Evolutionary conservation across 2,888 invertebrate species (phyloP), one percentile per base, ranked within the genome.

Genomic region (Tenthredo distinguenda): DNA sequence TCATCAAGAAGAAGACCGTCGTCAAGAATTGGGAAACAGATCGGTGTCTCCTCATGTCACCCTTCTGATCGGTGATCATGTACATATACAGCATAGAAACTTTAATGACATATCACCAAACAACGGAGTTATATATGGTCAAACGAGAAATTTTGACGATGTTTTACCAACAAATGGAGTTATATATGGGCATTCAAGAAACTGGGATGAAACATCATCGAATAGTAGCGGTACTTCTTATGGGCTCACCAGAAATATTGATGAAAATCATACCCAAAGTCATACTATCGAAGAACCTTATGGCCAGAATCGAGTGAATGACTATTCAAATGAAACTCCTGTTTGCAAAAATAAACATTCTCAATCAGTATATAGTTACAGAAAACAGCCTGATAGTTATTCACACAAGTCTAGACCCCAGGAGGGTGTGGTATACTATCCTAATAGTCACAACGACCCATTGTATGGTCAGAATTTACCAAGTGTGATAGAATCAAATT

Each of bases 1-100:
- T 88, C 96, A 96, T 88, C 97, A 97, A 92, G 96, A 95, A 87
- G 97, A 97, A 91, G 97, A 97, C 90, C 94, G 95, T 34, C 95
- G 95, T 88, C 94, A 95, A 50, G 86, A 86, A 74, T 87, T 86
- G 55, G 87, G 85, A 43, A 89, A 87, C 81, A 87, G 87, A 88
- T 86, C 89, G 2, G 83, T 86, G 7, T 90, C 90, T 4, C 87
- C 90, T 9, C 90, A 88, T 31, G 85, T 88, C 10, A 91, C 90
- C 0, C 86, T 93, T 87, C 84, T 90, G 43, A 91, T 89, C n/a
- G 91, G 88, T 82, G 93, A 92, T 89, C 92, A 92, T 37, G 89
- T 91, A 55, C 91, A 91, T 84, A 84, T 91, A 3, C 90, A 91
- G 2, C 90, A 92, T 68, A 89, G 89, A 34, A 90, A 91, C 37